Evolutionary conservation across 1,140 invertebrate genomes (phyloP), one percentile per base, ranked within the genome.

Genomic region (Stegodyphus dumicola): DNA sequence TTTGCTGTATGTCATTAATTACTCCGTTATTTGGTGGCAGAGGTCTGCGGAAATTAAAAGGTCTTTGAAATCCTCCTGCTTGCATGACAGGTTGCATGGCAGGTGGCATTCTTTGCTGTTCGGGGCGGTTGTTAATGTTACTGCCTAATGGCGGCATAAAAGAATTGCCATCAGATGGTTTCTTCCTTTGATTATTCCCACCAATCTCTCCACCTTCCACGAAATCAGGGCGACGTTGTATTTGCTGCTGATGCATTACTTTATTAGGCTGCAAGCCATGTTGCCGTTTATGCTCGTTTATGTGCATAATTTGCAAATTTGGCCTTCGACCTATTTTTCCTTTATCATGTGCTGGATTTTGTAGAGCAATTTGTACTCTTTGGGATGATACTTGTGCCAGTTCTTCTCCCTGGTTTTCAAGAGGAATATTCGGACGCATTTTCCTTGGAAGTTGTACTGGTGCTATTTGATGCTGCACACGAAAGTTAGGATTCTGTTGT

Each of bases 201-300:
- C 1, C 33, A 33, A 51, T 10, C 18, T 83, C 79, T 60, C 48
- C 51, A 51, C 73, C 69, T 9, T 60, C 79, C 6, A 69, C 60
- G 11, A 85, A 52, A 51, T 85, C 81, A 7, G 81, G 81, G 10
- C 81, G 73, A 13, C 81, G 60, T 70, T 85, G 81, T 18, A 85
- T 85, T 17, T 65, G 73, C 17, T 67, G 81, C n/a, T 73, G 11
- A 76, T 67, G 51, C n/a, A 74, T 83, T 60, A 71, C 7, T 15
- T 83, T 83, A 53, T 65, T 64, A 18, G 70, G 48, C 15, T 74
- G 33, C 48, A 52, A 33, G 71, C 51, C 18, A 3, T 10, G 17
- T 51, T 73, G 70, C 33, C 48, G 64, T 6, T 85, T 85, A 33
- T 15, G 15, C 0, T 66, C 60, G 7, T 18, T n/a, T 13, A 48